Conservation (phyloP, 2,888 invertebrate species). For the Plagiodera versicolora region DNA sequence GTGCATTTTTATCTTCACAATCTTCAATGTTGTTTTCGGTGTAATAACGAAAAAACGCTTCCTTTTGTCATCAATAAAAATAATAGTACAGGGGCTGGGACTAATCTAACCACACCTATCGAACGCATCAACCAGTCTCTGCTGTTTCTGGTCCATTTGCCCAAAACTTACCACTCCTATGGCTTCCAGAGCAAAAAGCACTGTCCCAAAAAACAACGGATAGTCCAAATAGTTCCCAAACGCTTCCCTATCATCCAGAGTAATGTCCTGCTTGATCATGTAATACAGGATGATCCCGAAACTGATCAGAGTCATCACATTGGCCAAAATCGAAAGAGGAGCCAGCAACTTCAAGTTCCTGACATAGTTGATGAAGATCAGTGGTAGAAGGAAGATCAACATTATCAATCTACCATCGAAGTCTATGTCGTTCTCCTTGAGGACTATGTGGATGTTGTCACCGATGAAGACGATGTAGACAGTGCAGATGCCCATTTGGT, state of each 20-base stretch:
- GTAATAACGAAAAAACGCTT: too few species aligned
- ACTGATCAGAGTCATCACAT: slow-evolving; percentile 74
- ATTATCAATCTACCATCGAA: slow-evolving; percentile 68
- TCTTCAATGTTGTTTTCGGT: too few species aligned
- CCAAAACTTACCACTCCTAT: slow-evolving; percentile 70
- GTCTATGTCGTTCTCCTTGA: slow-evolving; percentile 57
- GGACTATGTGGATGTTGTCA: slow-evolving; percentile 75
- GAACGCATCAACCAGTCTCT: too few species aligned
- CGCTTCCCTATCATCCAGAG: slow-evolving; percentile 56
- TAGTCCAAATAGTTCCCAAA: slow-evolving; percentile 60
- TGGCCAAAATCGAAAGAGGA: slow-evolving; percentile 84
- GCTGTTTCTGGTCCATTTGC: too few species aligned
- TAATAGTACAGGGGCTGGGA: too few species aligned
- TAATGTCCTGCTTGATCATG: slow-evolving; percentile 66
- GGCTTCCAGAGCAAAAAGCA: slow-evolving; percentile 85
- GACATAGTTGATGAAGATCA: slow-evolving; percentile 71
- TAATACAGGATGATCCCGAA: slow-evolving; percentile 75
- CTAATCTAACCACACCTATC: too few species aligned
- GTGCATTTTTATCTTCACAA: too few species aligned
- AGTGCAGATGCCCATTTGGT: slow-evolving; percentile 95
- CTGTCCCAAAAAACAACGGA: slow-evolving; percentile 87
- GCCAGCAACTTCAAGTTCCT: slow-evolving; percentile 78
- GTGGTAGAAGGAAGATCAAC: slow-evolving; percentile 71
- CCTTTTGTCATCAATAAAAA: too few species aligned
- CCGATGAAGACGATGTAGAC: slow-evolving; percentile 95